Conservation (phyloP, 2,113 vertebrate genomes). For the Scortum barcoo region DNA sequence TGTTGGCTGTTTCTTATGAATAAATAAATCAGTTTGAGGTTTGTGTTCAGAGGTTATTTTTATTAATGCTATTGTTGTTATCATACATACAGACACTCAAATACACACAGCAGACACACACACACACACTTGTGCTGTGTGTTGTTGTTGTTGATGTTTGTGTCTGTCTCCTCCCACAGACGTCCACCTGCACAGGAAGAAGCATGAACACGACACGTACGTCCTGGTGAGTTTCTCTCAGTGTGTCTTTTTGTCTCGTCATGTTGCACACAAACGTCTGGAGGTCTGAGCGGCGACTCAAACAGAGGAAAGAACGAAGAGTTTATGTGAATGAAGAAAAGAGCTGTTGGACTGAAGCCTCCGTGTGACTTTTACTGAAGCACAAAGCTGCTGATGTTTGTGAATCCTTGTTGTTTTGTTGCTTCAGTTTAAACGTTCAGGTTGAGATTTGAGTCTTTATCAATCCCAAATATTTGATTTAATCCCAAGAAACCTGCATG, state of each 20-base stretch:
- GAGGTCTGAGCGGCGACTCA: too few species aligned
- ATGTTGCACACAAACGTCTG: too few species aligned
- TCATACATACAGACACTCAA: too few species aligned
- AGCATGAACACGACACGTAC: slow-evolving; percentile 80
- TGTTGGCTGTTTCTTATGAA: too few species aligned
- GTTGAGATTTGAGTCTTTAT: not conserved
- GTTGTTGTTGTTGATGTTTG: not conserved
- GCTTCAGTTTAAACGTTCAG: not conserved
- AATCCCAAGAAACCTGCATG: not conserved
- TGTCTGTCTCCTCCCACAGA: slow-evolving; percentile 65
- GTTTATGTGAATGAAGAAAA: not conserved
- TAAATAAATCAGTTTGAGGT: too few species aligned
- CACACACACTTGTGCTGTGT: too few species aligned
- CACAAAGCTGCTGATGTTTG: not conserved
- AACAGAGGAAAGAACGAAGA: not conserved
- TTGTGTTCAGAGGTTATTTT: too few species aligned
- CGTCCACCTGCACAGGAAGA: slow-evolving; percentile 81
- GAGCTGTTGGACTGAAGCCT: not conserved
- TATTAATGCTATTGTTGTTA: too few species aligned
- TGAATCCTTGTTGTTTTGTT: not conserved
- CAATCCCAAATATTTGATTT: not conserved
- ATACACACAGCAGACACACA: too few species aligned
- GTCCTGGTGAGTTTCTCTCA: slow-evolving; percentile 81
- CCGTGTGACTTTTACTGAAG: not conserved
- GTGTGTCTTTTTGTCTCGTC: not conserved